Base-by-base conservation (phyloP, 2,113 vertebrate species). In the Eolophus roseicapilla region DNA sequence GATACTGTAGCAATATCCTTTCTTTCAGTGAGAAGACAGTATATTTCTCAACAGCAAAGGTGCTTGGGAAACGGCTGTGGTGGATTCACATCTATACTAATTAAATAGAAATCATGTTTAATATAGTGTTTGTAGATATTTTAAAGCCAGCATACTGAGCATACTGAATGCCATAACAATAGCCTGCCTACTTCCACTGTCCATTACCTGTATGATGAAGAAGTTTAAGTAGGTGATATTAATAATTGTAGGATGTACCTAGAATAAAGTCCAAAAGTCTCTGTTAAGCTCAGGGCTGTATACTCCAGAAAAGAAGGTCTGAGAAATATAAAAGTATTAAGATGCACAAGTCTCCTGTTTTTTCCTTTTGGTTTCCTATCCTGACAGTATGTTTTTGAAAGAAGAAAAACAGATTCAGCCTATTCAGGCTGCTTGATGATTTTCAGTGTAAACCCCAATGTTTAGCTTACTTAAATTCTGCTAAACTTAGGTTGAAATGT, bases 371-470 rank as follows among this genome's bases (percentile, higher is more conserved):
- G 2, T 62, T 67, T 90, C 31, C 57, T 67, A 31, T 8, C 24
- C 70, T 50, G 31, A 67, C 13, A 19, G 3, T 25, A 46, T 28
- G 6, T 10, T 79, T 78, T 74, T 47, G 44, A 19, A 20, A 82
- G 35, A 70, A 33, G 14, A 75, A 83, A 69, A 4, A 27, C 23
- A 47, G 39, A 39, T 78, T 59, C 31, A 49, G 4, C 6, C 25
- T 65, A 10, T n/a, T 43, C 8, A 63, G 9, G 11, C 17, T 84
- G 16, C 23, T 21, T 76, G 25, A 41, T 63, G 6, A 2, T 77
- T 88, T 86, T 17, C 3, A 9, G 37, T 16, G 7, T 6, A 76
- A 90, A 81, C 4, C 6, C 0, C 0, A 6, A 7, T 7, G 29
- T 33, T 88, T 57, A 43, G 12, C 43, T 60, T 37, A 27, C 31